Percentiles rank a stretch among this genome's conserved stretches.
Conservation (phyloP, 1,140 invertebrate genomes). For the Musca domestica region DNA sequence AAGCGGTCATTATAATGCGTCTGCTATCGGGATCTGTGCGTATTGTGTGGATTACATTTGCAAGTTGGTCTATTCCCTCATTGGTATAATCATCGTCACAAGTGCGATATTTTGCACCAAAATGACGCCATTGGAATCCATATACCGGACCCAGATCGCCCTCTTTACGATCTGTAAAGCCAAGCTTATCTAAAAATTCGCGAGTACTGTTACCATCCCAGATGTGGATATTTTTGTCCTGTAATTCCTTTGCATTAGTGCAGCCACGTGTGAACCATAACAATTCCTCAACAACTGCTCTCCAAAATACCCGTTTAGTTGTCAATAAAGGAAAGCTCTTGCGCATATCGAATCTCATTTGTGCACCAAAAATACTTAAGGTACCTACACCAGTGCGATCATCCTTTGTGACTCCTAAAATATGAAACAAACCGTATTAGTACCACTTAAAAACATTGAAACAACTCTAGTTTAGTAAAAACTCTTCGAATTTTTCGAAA, state of each 20-base stretch:
- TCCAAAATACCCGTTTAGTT: slow-evolving; percentile 94
- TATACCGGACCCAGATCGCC: slow-evolving; percentile 98
- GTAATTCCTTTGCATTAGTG: slow-evolving; percentile 87
- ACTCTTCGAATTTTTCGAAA: too few relatives aligned
- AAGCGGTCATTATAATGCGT: slow-evolving; percentile 91
- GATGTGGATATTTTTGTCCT: slow-evolving; percentile 86
- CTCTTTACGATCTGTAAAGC: slow-evolving; percentile 83
- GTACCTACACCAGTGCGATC: slow-evolving; percentile 93
- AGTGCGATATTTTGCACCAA: slow-evolving; percentile 87
- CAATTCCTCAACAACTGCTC: slow-evolving; percentile 91
- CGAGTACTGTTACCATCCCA: slow-evolving; percentile 97
- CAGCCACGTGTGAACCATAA: slow-evolving; percentile 94
- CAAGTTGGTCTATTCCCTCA: slow-evolving; percentile 92
- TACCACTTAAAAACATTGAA: too few relatives aligned
- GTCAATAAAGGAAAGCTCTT: slow-evolving; percentile 92
- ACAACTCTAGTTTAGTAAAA: too few relatives aligned
- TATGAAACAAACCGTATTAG: too few relatives aligned
- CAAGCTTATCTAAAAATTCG: slow-evolving; percentile 84
- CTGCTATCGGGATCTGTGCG: slow-evolving; percentile 80
- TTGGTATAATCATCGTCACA: slow-evolving; percentile 82
- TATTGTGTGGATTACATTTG: slow-evolving; percentile 74
- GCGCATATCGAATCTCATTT: slow-evolving; percentile 81
- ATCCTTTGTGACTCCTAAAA: slow-evolving; percentile 62
- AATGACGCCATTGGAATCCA: slow-evolving; percentile 99
- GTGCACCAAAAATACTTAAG: slow-evolving; percentile 86